Evolutionary conservation across 1,140 invertebrate species (phyloP).

Genomic region (Penaeus japonicus): DNA sequence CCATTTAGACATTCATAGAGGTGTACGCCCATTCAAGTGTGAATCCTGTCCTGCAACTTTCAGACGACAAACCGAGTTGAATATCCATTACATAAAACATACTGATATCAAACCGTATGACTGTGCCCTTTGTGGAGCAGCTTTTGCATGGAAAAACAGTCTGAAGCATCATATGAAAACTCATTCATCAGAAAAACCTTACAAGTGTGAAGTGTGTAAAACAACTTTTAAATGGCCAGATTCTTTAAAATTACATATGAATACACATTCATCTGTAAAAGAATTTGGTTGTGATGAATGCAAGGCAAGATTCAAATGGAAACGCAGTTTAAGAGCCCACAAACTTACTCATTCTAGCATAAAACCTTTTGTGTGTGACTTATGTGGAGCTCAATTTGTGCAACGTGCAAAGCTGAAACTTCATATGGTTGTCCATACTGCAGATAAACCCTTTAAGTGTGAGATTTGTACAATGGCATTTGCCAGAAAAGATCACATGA

Average conservation of each 20-base stretch:
- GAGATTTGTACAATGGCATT: neutral
- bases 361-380: neutral
- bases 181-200: neutral
- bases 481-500: neutral
- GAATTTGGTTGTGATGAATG: neutral
- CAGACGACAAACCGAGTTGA: neutral
- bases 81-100: neutral
- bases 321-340: neutral
- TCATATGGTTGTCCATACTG: neutral
- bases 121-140: neutral
- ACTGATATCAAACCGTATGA: neutral
- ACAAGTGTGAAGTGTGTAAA: neutral
- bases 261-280: neutral
- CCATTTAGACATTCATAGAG: neutral
- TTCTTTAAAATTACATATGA: neutral
- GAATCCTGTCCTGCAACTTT: neutral
- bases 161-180: neutral
- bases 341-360: neutral
- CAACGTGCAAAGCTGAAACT: neutral
- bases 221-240: neutral
- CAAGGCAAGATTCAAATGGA: neutral
- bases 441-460: neutral
- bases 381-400: neutral
- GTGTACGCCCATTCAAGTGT: neutral
- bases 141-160: conserved; percentile 3